Percentiles rank a stretch among this genome's conserved stretches.
phyloP scores from a whole-genome alignment of 1,140 invertebrate species.

The Thereuonema tuberculata region DNA sequence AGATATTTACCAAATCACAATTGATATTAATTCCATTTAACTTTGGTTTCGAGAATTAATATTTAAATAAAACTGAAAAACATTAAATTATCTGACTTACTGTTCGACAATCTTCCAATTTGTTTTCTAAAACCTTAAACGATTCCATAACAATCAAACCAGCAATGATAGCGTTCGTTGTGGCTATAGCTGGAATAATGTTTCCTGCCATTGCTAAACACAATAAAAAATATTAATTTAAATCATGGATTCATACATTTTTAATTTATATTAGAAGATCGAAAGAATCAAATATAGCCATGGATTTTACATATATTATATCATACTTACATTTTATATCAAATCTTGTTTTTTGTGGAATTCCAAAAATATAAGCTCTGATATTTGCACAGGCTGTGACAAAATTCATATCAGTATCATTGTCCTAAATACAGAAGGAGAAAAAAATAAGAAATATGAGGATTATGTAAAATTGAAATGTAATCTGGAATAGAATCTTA shows the following conservation, averaged over 20 bases:
- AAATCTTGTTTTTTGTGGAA: conserved; percentile 72
- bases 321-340: conserved; percentile 93
- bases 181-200: conserved; percentile 97
- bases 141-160: conserved; percentile 83
- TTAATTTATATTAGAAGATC: background rate
- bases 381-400: conserved; percentile 91
- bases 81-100: too few relatives aligned
- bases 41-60: too few relatives aligned
- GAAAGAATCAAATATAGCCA: background rate
- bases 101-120: conserved; percentile 54
- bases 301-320: background rate
- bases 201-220: conserved; percentile 86
- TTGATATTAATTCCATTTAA: too few relatives aligned
- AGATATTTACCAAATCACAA: too few relatives aligned
- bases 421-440: conserved; percentile 98
- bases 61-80: too few relatives aligned
- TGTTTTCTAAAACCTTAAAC: conserved; percentile 58
- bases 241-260: too few relatives aligned
- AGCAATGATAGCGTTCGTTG: conserved; percentile 94
- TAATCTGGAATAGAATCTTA: too few relatives aligned
- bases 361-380: conserved; percentile 79
- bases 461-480: too few relatives aligned
- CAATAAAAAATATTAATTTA: background rate
- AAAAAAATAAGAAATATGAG: too few relatives aligned
- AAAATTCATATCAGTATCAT: conserved; percentile 87